Base-by-base conservation (phyloP, 2,113 vertebrate species). In the Coryphaenoides rupestris region DNA sequence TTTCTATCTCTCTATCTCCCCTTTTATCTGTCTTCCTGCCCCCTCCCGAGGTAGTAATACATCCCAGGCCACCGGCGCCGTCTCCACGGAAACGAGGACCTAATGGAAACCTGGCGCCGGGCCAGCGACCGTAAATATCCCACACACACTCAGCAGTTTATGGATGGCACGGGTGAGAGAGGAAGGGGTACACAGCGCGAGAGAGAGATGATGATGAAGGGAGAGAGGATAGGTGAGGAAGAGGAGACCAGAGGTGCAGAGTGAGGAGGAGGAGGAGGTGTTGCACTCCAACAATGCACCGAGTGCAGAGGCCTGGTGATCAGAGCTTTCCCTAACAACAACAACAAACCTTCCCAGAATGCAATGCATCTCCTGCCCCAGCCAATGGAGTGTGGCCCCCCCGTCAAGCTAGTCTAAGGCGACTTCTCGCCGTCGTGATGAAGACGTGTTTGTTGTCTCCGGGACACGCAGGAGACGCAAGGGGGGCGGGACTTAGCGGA, bases 31-130 rank as follows among this genome's bases (percentile, higher is more conserved):
- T 13, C 28, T 40, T 6, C 52, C 19, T 21, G 16, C 19, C 52
- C 19, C 52, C 17, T 21, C 16, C 55, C 65, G 77, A 84, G 77
- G 72, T 79, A n/a, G n/a, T n/a, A 88, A 89, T 76, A 75, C 79
- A 84, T 83, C 83, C 84, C 80, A 89, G 84, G 73, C 82, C 80
- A 81, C 81, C 76, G 69, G 58, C 79, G 75, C 76, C 74, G 57
- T 66, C 65, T 86, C 77, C 81, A 85, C 73, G 81, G 83, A 86
- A 86, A 70, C 2, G 80, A 87, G 74, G 70, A 67, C 74, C 85
- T 84, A 83, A 84, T 82, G 86, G 84, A 89, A 87, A 87, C 87
- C 82, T 86, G 86, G 88, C 84, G 19, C 74, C 77, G 62, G 62
- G 83, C 86, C 87, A 85, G 59, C 71, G 76, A 83, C 63, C 85